Evolutionary conservation across 2,113 vertebrate species (phyloP), one percentile per base, ranked within the genome.

Genomic region (Tringa solitaria): DNA sequence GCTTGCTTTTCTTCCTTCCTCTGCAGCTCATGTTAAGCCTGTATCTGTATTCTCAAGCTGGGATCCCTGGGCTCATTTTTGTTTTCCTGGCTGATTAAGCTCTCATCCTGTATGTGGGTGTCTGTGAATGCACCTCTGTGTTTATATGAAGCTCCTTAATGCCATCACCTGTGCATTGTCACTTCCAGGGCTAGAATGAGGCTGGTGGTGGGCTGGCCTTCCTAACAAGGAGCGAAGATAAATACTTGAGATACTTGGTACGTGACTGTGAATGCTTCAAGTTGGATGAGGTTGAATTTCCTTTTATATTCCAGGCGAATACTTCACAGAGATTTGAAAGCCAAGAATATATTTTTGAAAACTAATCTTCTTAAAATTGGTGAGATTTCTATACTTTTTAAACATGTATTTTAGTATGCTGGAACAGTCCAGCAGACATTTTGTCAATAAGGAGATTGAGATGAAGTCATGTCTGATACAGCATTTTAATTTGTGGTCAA

Each of bases 261-360:
- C 0, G 0, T 80, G 61, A 13, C 35, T 86, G 28, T 46, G 65
- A 74, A 78, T 84, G 8, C 24, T 90, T 90, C 28, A 46, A 15
- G 23, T 12, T 69, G 74, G 41, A 64, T 95, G 43, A 97, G 50
- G 17, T 6, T 96, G 22, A 75, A 63, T 89, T 78, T 96, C 45
- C 69, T 95, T 79, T 95, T 83, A 27, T 57, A 28, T 96, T 97
- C 90, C 94, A 99, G 99, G 96, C 57, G 96, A 76, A 98, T 99
- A 97, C 98, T 99, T 96, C 98, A 99, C 97, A 97, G 98, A 95
- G 99, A 99, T 92, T 98, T 99, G 96, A 99, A 99, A 97, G 92
- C 99, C 91, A 99, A 99, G 96, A 99, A 99, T 94, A 97, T 99
- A 95, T 99, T 99, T 98, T 96, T 99, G 95, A 99, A 98, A 97